Conservation (phyloP, 2,797 vertebrate species). For the Anguilla marmorata region DNA sequence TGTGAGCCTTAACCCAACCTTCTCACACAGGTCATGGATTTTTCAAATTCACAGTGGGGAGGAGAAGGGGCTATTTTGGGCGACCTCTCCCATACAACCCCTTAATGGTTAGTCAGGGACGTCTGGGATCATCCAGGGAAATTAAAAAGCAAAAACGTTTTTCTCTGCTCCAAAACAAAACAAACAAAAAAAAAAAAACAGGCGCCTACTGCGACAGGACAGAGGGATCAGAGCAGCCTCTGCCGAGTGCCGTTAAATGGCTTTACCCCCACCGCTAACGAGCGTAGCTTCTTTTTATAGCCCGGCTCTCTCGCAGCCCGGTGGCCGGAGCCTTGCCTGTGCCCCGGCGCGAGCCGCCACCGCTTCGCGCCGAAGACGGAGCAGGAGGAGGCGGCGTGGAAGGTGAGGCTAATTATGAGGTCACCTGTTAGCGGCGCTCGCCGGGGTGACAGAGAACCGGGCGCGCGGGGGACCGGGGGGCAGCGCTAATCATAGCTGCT, state of each 20-base stretch:
- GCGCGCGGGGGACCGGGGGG: conserved; percentile 45
- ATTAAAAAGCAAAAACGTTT: not conserved
- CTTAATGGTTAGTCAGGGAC: not conserved
- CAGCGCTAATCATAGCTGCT: conserved; percentile 51
- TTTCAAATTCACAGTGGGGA: not conserved
- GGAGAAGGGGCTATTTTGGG: not conserved
- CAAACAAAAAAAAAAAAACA: conserved; percentile 46
- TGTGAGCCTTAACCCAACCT: not conserved
- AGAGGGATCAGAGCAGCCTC: not conserved
- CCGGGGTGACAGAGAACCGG: not conserved
- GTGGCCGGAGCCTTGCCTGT: not conserved
- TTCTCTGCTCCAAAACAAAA: conserved; percentile 43
- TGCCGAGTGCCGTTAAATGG: conserved; percentile 56
- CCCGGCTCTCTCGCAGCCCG: not conserved
- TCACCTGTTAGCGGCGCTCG: conserved; percentile 17
- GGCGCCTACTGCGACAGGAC: not conserved
- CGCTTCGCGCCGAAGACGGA: not conserved
- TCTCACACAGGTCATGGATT: not conserved
- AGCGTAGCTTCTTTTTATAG: conserved; percentile 35
- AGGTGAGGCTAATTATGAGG: conserved; percentile 30
- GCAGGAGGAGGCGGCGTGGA: not conserved
- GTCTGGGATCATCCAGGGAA: not conserved
- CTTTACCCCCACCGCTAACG: conserved; percentile 48
- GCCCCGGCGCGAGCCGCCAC: not conserved
- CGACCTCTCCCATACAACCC: not conserved